Conservation (phyloP, 2,113 vertebrate genomes). For the Daubentonia madagascariensis region DNA sequence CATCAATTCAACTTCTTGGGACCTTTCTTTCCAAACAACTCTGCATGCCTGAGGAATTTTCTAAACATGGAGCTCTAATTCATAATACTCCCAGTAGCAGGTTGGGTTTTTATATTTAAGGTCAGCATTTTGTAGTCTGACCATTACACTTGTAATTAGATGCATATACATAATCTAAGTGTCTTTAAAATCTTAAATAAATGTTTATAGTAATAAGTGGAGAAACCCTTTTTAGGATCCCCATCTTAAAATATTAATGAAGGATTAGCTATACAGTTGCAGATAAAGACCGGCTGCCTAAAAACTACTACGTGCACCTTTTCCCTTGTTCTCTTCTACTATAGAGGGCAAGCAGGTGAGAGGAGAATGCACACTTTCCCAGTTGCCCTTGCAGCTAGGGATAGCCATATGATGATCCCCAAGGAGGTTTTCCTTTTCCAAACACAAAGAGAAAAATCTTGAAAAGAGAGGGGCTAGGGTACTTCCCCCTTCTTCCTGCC, state of each 20-base stretch:
- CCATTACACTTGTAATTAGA: not conserved
- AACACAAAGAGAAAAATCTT: conserved; percentile 23
- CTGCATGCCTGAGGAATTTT: not conserved
- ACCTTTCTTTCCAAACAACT: not conserved
- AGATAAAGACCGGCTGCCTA: not conserved
- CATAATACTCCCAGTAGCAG: not conserved
- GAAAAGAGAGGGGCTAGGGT: not conserved
- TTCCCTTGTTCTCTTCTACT: not conserved
- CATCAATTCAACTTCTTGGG: not conserved
- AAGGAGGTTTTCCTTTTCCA: not conserved
- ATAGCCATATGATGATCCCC: not conserved
- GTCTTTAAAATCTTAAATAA: conserved; percentile 6
- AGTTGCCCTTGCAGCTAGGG: not conserved
- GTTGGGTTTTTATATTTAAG: conserved; percentile 13
- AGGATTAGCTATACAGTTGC: not conserved
- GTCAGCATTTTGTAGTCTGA: not conserved
- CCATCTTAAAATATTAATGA: not conserved
- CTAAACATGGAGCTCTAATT: not conserved
- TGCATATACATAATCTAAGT: not conserved
- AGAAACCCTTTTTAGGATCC: not conserved
- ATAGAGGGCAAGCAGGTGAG: not conserved
- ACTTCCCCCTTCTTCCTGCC: not conserved
- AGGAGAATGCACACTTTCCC: not conserved
- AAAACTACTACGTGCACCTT: not conserved
- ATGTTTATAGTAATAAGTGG: not conserved